Conservation (phyloP, 2,888 invertebrate genomes). For the Sepioteuthis lessoniana region DNA sequence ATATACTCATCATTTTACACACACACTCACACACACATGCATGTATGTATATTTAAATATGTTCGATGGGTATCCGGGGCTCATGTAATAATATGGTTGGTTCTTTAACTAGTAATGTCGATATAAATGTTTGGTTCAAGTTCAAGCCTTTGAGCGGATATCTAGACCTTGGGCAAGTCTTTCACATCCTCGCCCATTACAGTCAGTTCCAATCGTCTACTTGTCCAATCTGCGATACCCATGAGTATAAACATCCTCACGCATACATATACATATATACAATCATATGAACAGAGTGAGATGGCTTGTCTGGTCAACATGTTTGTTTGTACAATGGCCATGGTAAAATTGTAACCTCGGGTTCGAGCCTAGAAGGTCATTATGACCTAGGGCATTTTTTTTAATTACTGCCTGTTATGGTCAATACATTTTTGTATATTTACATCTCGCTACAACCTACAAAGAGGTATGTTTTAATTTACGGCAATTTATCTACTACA, state of each 20-base stretch:
- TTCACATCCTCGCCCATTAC: not conserved
- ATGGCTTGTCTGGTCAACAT: not conserved
- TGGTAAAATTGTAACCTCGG: not conserved
- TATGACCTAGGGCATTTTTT: not conserved
- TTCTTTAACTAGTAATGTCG: not conserved
- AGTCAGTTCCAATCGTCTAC: constrained; percentile 11
- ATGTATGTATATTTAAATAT: constrained; percentile 4
- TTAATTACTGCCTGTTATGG: not conserved
- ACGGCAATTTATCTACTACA: not conserved
- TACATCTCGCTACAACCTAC: not conserved
- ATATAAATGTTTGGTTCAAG: not conserved
- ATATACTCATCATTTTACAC: not conserved
- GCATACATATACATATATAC: not conserved
- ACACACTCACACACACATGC: not conserved
- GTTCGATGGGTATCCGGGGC: not conserved
- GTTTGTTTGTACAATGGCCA: not conserved
- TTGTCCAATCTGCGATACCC: not conserved
- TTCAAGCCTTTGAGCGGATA: not conserved
- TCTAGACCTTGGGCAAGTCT: not conserved
- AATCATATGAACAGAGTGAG: not conserved
- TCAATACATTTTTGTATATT: not conserved
- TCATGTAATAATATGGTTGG: not conserved
- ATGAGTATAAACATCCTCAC: not conserved
- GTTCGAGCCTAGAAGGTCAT: not conserved
- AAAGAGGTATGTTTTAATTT: not conserved